Percentiles rank a stretch among this genome's conserved stretches.
Conservation (phyloP, 2,888 invertebrate species). For the Busseola fusca region DNA sequence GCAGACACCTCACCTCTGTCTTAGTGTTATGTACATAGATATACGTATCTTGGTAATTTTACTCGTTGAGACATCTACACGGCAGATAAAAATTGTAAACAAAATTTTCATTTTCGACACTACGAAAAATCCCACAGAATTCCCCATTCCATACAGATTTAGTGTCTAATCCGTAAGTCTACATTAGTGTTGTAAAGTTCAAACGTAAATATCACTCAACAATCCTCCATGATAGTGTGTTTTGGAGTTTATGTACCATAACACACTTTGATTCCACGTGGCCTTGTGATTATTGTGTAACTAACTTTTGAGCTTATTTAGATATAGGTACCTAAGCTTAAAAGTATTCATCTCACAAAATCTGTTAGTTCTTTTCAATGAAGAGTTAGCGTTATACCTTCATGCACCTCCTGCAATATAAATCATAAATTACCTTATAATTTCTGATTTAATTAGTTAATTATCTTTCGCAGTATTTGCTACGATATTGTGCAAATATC, state of each 20-base stretch:
- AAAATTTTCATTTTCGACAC: constrained; percentile 74
- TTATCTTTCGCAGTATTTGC: constrained; percentile 52
- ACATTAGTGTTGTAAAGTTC: constrained; percentile 63
- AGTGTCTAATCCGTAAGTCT: constrained; percentile 66
- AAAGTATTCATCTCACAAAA: neutral
- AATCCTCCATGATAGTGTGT: constrained; percentile 51
- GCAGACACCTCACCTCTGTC: constrained; percentile 84
- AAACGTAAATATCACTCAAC: constrained; percentile 59
- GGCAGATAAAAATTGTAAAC: constrained; percentile 83
- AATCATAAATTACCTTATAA: constrained; percentile 26
- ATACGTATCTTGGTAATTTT: constrained; percentile 85
- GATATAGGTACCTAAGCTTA: neutral
- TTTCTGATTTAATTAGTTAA: constrained; percentile 35
- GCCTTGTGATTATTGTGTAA: constrained; percentile 41
- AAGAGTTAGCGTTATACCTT: neutral
- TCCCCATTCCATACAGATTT: constrained; percentile 67
- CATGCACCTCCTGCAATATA: neutral
- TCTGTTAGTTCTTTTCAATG: neutral
- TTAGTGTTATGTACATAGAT: constrained; percentile 85
- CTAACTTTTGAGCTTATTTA: constrained; percentile 25
- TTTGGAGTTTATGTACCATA: constrained; percentile 47
- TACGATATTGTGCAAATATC: constrained; percentile 43
- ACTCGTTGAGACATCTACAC: constrained; percentile 84
- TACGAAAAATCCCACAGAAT: constrained; percentile 68
- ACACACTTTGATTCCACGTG: constrained; percentile 33